Conservation (phyloP, 2,797 vertebrate genomes). For the Sternarchorhynchus goeldii region DNA sequence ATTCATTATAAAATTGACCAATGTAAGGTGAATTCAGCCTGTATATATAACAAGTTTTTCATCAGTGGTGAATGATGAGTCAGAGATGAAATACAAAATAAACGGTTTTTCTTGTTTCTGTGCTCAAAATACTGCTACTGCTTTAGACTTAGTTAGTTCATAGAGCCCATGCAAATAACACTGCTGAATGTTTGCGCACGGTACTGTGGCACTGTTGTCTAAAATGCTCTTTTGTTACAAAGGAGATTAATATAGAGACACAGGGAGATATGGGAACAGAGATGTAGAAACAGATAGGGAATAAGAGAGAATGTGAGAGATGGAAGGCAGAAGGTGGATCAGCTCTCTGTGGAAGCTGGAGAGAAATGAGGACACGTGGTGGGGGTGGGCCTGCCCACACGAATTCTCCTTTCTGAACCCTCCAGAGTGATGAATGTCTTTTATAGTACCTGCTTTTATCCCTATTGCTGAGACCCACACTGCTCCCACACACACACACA, state of each 20-base stretch:
- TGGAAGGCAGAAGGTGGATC: slow-evolving; percentile 27
- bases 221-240: neutral
- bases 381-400: slow-evolving; percentile 69
- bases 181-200: neutral
- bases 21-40: neutral
- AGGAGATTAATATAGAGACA: slow-evolving; percentile 31
- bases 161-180: slow-evolving; percentile 1
- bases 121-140: neutral
- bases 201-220: neutral
- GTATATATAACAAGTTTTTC: neutral
- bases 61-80: neutral
- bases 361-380: slow-evolving; percentile 51
- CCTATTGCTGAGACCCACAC: slow-evolving; percentile 56
- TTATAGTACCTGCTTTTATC: slow-evolving; percentile 61
- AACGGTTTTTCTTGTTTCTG: neutral
- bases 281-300: slow-evolving; percentile 27
- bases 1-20: neutral
- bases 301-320: neutral
- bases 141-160: neutral
- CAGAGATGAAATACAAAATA: neutral
- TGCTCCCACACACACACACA: slow-evolving; percentile 58
- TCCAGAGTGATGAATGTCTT: slow-evolving; percentile 62
- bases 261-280: slow-evolving; percentile 16
- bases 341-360: slow-evolving; percentile 41
- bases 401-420: slow-evolving; percentile 60